Percentiles rank a stretch among this genome's conserved stretches.
These are phyloP conservation scores for Rhynchophorus ferrugineus DNA, from an alignment of 1,140 invertebrate species.

Conservation along the genomic window DNA sequence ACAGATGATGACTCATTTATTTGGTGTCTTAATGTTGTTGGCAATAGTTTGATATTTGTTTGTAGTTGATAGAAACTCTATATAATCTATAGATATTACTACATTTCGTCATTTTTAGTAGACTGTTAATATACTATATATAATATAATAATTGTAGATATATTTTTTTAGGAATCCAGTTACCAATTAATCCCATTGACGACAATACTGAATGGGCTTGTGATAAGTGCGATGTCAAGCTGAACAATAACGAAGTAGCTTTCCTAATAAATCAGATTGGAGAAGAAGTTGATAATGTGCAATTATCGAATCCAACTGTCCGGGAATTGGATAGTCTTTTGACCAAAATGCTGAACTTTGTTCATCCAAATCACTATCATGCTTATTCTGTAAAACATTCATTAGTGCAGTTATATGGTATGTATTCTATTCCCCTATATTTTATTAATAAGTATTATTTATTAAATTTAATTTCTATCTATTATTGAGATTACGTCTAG, in stretches of 20 bases:
- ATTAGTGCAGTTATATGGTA: conserved; percentile 63
- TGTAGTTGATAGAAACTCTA: too few relatives aligned
- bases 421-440: too few relatives aligned
- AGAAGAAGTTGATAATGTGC: conserved; percentile 62
- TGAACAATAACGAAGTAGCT: conserved; percentile 49
- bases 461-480: too few relatives aligned
- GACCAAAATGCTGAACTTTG: conserved; percentile 53
- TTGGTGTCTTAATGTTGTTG: too few relatives aligned
- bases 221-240: conserved; percentile 53
- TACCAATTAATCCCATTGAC: conserved; percentile 59
- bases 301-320: conserved; percentile 51
- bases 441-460: too few relatives aligned
- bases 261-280: conserved; percentile 61
- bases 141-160: too few relatives aligned
- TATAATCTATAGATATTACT: too few relatives aligned
- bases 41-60: too few relatives aligned
- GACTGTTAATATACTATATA: conserved; percentile 30
- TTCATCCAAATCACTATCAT: conserved; percentile 77
- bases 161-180: conserved; percentile 42
- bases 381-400: conserved; percentile 72
- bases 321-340: conserved; percentile 53
- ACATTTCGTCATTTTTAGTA: not conserved
- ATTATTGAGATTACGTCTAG: too few relatives aligned
- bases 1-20: too few relatives aligned
- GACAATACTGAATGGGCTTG: conserved; percentile 68